Conservation (phyloP, 2,888 invertebrate species). For the Eristalinus sepulchralis region DNA sequence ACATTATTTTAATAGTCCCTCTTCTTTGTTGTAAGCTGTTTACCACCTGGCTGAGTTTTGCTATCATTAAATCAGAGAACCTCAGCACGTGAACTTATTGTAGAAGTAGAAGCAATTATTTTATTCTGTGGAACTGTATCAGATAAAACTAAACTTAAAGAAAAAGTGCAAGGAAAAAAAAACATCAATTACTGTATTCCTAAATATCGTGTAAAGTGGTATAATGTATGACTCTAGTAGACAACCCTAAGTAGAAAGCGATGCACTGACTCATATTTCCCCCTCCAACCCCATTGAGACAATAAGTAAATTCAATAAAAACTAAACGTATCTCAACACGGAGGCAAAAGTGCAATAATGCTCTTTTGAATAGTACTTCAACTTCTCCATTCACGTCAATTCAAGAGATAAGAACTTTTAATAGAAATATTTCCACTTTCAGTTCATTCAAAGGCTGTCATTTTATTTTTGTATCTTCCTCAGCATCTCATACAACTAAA, state of each 20-base stretch:
- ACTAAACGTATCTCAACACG: neutral
- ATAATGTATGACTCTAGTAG: no score
- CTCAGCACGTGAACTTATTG: no score
- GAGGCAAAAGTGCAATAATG: slow-evolving; percentile 22
- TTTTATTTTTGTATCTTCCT: slow-evolving; percentile 29
- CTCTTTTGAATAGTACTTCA: slow-evolving; percentile 38
- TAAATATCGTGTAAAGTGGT: no score
- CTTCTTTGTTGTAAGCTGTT: no score
- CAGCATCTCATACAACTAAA: slow-evolving; percentile 44
- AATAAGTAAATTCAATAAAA: neutral
- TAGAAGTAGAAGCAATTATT: no score
- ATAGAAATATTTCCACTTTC: slow-evolving; percentile 28
- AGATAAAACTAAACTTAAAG: no score
- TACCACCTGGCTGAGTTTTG: no score
- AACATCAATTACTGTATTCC: no score
- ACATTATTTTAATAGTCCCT: no score
- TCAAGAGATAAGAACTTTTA: slow-evolving; percentile 55
- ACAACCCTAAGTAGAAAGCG: neutral
- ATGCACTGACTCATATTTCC: neutral
- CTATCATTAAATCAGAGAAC: no score
- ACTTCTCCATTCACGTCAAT: slow-evolving; percentile 42
- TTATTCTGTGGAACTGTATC: no score
- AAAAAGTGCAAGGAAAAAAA: no score
- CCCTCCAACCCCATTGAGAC: neutral
- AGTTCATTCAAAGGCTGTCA: slow-evolving; percentile 11